A percentile compares a stretch with the other conserved stretches of the same genome.
phyloP scores from a whole-genome alignment of 2,888 invertebrate species.

The Bhutanitis thaidina region DNA sequence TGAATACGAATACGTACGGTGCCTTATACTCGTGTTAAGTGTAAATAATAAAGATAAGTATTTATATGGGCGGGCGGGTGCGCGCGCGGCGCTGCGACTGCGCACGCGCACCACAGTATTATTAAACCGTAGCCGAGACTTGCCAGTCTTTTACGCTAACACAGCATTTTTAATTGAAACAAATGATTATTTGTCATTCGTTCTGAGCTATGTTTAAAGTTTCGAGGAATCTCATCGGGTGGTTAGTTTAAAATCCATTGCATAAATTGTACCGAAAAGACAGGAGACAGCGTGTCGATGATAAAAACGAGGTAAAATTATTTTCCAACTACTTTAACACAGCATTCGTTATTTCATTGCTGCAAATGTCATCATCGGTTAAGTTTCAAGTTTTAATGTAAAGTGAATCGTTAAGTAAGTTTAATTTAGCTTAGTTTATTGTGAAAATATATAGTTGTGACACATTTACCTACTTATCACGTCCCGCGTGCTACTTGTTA shows the following conservation, averaged over 20 bases:
- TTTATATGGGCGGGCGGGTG: conserved; percentile 32
- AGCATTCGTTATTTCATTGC: not conserved
- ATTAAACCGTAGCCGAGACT: not conserved
- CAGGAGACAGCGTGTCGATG: too few species aligned
- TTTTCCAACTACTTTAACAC: too few species aligned
- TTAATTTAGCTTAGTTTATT: not conserved
- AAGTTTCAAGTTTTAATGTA: not conserved
- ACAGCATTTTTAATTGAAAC: not conserved
- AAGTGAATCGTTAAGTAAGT: not conserved
- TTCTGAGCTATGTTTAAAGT: too few species aligned
- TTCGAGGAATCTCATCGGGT: too few species aligned
- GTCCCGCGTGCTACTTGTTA: not conserved
- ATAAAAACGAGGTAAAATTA: too few species aligned
- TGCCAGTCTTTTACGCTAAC: conserved; percentile 1
- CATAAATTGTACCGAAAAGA: too few species aligned
- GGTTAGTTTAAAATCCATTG: too few species aligned
- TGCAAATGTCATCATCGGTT: not conserved
- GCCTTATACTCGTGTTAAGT: conserved; percentile 22
- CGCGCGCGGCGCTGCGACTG: not conserved
- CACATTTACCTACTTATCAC: not conserved
- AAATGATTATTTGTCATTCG: not conserved
- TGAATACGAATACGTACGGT: not conserved
- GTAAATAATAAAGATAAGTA: conserved; percentile 54
- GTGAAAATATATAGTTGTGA: not conserved
- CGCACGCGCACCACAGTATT: not conserved